Evolutionary conservation across 2,797 vertebrate species (phyloP), one percentile per base, ranked within the genome.

Genomic region (Ceyx erithaca): DNA sequence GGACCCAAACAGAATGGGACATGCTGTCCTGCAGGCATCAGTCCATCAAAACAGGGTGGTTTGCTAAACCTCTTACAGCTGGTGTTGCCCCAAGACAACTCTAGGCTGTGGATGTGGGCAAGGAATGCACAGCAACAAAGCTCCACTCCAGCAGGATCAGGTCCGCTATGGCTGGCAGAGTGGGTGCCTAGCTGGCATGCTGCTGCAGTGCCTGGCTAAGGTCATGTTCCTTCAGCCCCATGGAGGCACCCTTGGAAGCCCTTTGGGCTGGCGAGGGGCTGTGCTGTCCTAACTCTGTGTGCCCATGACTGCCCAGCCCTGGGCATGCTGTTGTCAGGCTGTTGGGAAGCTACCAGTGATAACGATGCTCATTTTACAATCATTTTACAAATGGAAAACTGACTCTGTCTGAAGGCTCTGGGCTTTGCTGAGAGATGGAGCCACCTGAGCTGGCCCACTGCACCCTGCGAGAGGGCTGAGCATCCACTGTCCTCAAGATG

Each of bases 371-470:
- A 20, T 70, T 88, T 80, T 73, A 4, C 55, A 55, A 28, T 59
- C 63, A 40, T 40, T 40, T 40, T 40, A 40, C 37, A 62, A 66
- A 37, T 33, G 33, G 57, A 45, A 80, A 92, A 28, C 4, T 1
- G 5, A 26, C 35, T 48, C 55, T 0, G 0, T 28, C 20, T 3
- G 4, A 85, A 77, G 21, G 31, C 45, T 0, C 0, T 20, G 58
- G 30, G 33, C 52, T 70, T 59, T 91, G 16, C 64, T 80, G 55
- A 20, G 20, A 18, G 17, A 17, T 1, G 11, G 49, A 87, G 25
- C 66, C 22, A 16, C 45, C 45, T 54, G 69, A 22, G 41, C 25
- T 83, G 71, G 17, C 14, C 35, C 14, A 8, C 67, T 90, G 67
- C 1, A 15, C 54, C 30, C 31, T 75, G 43, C 1, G 2, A 46